phyloP scores from a whole-genome alignment of 2,113 vertebrate species.

The Ceuthmochares aereus region DNA sequence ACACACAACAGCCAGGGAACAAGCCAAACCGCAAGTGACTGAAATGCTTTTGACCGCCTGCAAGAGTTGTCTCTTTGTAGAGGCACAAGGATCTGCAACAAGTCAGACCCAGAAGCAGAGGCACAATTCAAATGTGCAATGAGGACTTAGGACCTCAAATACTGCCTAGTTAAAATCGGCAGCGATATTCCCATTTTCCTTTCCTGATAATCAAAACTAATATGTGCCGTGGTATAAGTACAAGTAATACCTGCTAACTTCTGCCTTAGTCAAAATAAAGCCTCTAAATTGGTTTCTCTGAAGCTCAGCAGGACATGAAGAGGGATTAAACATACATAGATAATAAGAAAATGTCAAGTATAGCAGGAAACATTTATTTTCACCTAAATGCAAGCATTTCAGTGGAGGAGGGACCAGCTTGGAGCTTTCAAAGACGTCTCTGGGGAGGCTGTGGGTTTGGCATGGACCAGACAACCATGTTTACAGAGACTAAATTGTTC shows the following conservation, averaged over 20 bases:
- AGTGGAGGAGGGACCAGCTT: neutral
- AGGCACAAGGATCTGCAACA: neutral
- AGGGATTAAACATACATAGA: neutral
- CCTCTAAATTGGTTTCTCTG: conserved; percentile 4
- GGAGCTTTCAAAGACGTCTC: neutral
- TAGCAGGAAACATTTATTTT: neutral
- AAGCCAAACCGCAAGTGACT: fast-evolving
- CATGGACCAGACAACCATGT: fast-evolving
- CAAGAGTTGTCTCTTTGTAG: fast-evolving
- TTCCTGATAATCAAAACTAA: neutral
- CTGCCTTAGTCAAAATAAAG: neutral
- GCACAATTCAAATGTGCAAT: fast-evolving
- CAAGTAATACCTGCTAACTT: neutral
- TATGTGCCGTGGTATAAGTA: neutral
- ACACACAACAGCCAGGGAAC: neutral
- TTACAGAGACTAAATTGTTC: neutral
- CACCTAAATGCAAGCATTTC: neutral
- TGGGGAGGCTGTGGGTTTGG: neutral
- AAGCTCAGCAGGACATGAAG: neutral
- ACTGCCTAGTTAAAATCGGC: neutral
- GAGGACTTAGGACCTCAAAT: neutral
- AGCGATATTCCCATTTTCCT: neutral
- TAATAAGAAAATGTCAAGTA: conserved; percentile 6
- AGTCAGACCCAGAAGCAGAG: neutral
- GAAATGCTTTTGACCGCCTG: neutral